A percentile compares a stretch with the other conserved stretches of the same genome.
Conservation (phyloP, 64 coral and sea anemone species). For the Dendrophyllia cribrosa region DNA sequence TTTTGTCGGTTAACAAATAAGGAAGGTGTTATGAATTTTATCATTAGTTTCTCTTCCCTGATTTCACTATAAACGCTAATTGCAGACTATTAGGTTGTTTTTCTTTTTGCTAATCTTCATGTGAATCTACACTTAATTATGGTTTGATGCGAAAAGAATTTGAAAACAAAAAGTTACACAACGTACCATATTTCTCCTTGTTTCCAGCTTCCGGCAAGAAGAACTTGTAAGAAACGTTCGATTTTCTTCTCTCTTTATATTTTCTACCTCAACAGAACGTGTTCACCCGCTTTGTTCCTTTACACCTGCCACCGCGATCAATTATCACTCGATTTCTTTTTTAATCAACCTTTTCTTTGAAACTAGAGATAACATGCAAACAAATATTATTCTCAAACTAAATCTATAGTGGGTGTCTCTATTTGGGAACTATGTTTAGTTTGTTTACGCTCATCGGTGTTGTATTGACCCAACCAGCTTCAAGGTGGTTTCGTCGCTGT, state of each 20-base stretch:
- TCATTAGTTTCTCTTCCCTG: neutral
- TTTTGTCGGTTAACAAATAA: too few relatives aligned
- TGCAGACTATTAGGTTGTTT: neutral
- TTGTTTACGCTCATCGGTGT: neutral
- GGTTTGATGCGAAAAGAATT: neutral
- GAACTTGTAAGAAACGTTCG: neutral
- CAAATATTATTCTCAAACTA: neutral
- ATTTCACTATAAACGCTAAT: neutral
- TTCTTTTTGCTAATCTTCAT: neutral
- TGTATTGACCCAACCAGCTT: neutral
- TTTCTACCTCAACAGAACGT: neutral
- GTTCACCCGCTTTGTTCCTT: neutral
- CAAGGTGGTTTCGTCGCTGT: too few relatives aligned
- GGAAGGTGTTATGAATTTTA: too few relatives aligned
- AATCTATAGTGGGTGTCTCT: neutral
- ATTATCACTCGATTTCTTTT: neutral
- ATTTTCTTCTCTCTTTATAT: neutral
- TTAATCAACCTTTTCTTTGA: neutral
- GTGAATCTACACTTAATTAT: neutral
- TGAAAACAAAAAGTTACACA: neutral
- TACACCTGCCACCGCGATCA: neutral
- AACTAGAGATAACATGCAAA: neutral
- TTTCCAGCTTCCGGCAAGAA: neutral
- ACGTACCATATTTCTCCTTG: constrained; percentile 7
- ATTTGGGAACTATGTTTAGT: neutral